Base-by-base conservation (phyloP, 1,140 invertebrate species). In the Megalopta genalis region DNA sequence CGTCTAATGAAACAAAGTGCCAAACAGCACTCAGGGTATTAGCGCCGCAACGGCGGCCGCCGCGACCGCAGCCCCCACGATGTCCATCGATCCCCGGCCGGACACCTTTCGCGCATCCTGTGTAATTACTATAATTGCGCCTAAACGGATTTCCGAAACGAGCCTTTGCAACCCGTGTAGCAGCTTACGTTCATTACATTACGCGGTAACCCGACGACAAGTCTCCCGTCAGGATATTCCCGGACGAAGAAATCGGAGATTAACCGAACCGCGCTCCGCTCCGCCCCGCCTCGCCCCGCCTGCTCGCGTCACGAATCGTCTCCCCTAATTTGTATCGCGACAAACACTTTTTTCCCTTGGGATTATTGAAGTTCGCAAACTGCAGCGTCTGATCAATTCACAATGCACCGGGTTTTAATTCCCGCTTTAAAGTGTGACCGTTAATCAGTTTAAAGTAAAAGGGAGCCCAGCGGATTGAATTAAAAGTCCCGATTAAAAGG, bases 1-100 rank as follows among this genome's bases (percentile, higher is more conserved):
- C 76, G 54, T 32, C 68, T 86, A 80, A 86, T 86, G 86, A 85
- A 86, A 71, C 57, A 66, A 23, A 82, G 67, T 72, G 52, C 57
- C 39, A 63, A 76, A 52, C 75, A 79, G 21, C 49, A 57, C 68
- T 63, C 42, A 64, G 25, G 59, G 46, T 37, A 49, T 73, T 73
- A 73, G 49, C 23, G n/a, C n/a, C 8, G 39, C 14, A 52, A 0
- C 42, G 42, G 9, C 14, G 42, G 42, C 32, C 32, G 32, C 32
- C 32, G 32, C 32, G 32, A 4, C 32, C 49, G 49, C n/a, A n/a
- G n/a, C n/a, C n/a, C n/a, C n/a, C 54, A n/a, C 8, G 8, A n/a
- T 23, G 54, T n/a, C 6, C 7, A 57, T 57, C 54, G 54, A 57
- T 57, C 54, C 8, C 10, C 54, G 21, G 6, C 49, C 16, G 14